Evolutionary conservation across 2,888 invertebrate genomes (phyloP).

Genomic region (Polylopha cassiicola): DNA sequence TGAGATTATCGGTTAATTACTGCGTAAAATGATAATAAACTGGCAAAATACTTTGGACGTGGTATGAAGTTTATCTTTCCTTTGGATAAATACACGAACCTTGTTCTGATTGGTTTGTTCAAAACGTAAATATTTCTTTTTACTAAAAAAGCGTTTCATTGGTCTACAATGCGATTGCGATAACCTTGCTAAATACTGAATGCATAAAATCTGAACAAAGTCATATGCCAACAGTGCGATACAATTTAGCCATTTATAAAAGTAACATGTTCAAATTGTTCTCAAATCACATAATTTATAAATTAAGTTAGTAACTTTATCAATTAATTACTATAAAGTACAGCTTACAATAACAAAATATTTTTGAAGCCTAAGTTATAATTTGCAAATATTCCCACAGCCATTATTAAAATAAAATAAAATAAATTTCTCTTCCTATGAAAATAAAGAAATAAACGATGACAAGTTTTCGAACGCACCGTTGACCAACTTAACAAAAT

Average conservation of each 20-base stretch:
- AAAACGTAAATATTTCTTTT: conserved; percentile 13
- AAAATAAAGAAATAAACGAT: neutral
- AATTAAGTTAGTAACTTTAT: too few species aligned
- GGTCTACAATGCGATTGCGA: conserved; percentile 5
- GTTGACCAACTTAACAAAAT: conserved; percentile 20
- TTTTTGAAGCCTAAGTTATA: too few species aligned
- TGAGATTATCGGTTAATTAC: conserved; percentile 29
- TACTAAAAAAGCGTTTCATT: conserved; percentile 19
- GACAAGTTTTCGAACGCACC: conserved; percentile 10
- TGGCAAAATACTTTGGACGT: conserved; percentile 40
- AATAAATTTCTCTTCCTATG: neutral
- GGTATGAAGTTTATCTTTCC: conserved; percentile 55
- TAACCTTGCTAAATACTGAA: conserved; percentile 10
- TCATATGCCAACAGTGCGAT: too few species aligned
- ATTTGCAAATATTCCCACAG: too few species aligned
- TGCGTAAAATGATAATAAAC: conserved; percentile 39
- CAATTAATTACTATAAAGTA: too few species aligned
- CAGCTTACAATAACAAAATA: too few species aligned
- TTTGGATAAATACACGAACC: conserved; percentile 68
- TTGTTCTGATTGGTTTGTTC: conserved; percentile 49
- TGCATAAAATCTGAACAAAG: too few species aligned
- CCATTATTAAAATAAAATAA: too few species aligned
- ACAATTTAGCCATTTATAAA: too few species aligned
- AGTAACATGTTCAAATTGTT: too few species aligned
- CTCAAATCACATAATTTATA: too few species aligned